Percentiles rank a stretch among this genome's conserved stretches.
These are phyloP conservation scores for Euwallacea similis DNA, from an alignment of 1,140 invertebrate species.

Conservation along the genomic window DNA sequence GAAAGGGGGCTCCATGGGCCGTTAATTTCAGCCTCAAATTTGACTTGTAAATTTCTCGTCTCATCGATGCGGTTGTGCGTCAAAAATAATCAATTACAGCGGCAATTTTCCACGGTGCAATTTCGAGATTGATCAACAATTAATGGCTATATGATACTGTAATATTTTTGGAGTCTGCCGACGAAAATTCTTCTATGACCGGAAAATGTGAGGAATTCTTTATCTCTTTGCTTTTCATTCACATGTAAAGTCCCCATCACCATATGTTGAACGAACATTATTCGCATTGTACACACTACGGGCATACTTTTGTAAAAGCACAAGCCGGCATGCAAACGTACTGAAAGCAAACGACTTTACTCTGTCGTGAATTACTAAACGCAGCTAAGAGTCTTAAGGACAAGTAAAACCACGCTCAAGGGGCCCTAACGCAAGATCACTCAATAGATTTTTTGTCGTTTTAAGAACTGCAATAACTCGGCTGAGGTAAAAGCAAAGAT, in stretches of 20 bases:
- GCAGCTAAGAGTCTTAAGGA: constrained; percentile 5
- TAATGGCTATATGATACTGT: constrained; percentile 6
- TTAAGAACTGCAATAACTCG: not conserved
- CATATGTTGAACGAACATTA: constrained; percentile 5
- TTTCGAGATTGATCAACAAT: constrained; percentile 10
- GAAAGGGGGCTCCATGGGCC: constrained; percentile 1
- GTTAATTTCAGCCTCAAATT: constrained; percentile 14
- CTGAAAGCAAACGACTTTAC: not conserved
- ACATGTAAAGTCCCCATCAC: not conserved
- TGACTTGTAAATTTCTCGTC: constrained; percentile 23
- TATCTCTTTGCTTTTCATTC: too few species aligned
- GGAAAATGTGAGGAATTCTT: too few species aligned
- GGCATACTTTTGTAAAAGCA: constrained; percentile 3
- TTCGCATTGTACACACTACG: not conserved
- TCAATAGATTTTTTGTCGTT: not conserved
- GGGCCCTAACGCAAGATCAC: not conserved
- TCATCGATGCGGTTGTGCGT: constrained; percentile 6
- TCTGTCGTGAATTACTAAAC: constrained; percentile 1
- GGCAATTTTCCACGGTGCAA: constrained; percentile 4
- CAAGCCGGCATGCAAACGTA: not conserved
- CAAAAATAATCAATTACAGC: constrained; percentile 18
- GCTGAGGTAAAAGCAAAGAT: too few species aligned
- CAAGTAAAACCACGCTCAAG: constrained; percentile 4
- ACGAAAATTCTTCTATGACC: too few species aligned
- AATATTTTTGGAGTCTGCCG: not conserved